Evolutionary conservation across 2,888 invertebrate genomes (phyloP).

Genomic region (Ischnura elegans): DNA sequence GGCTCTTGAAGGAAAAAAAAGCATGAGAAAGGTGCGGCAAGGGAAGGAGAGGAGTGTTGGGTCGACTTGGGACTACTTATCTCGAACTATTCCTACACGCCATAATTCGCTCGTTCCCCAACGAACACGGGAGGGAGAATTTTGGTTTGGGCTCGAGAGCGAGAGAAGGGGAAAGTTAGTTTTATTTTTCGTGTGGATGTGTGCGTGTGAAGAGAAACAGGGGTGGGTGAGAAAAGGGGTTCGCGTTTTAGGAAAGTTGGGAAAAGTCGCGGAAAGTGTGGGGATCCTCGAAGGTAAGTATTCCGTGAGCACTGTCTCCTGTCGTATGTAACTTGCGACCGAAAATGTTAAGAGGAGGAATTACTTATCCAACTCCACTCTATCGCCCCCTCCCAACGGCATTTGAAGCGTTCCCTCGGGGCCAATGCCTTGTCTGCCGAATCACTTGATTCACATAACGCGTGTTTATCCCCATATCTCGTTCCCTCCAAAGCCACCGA

Average conservation of each 20-base stretch:
- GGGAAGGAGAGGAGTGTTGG: constrained; percentile 21
- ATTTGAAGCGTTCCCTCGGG: background rate
- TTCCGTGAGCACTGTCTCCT: background rate
- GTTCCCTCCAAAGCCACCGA: background rate
- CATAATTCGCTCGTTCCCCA: constrained; percentile 58
- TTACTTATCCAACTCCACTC: constrained; percentile 31
- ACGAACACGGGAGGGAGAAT: constrained; percentile 25
- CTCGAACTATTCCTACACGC: constrained; percentile 56
- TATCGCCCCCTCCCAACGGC: background rate
- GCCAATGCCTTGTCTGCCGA: background rate
- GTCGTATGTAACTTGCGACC: background rate
- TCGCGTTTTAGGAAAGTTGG: background rate
- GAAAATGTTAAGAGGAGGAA: background rate
- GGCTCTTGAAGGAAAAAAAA: background rate
- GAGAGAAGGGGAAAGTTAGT: background rate
- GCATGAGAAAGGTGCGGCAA: background rate
- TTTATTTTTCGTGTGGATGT: background rate
- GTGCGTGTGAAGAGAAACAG: background rate
- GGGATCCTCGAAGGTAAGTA: background rate
- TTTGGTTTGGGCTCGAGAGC: background rate
- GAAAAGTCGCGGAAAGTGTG: background rate
- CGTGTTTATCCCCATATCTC: background rate
- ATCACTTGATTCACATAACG: background rate
- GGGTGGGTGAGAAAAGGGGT: background rate
- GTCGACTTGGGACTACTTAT: constrained; percentile 58